Percentiles rank a stretch among this genome's conserved stretches.
phyloP scores from a whole-genome alignment of 2,888 invertebrate species.

The Stenodera caucasica region DNA sequence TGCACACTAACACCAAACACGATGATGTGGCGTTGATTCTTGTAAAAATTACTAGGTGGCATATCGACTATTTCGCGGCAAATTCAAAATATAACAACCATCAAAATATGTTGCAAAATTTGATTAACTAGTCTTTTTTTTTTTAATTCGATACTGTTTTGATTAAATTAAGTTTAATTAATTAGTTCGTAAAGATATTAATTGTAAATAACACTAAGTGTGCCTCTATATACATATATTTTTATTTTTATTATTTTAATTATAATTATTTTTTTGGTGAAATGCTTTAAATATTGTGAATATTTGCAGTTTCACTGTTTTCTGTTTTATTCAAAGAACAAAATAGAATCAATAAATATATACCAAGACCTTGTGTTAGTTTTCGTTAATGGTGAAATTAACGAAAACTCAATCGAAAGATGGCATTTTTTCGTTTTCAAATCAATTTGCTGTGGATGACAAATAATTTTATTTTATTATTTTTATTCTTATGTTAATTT shows the following conservation, averaged over 20 bases:
- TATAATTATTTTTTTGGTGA: constrained; percentile 43
- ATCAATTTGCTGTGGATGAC: constrained; percentile 29
- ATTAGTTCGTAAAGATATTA: constrained; percentile 20
- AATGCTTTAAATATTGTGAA: constrained; percentile 52
- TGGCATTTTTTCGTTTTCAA: constrained; percentile 23
- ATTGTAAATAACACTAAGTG: constrained; percentile 46
- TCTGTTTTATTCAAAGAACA: too few relatives aligned
- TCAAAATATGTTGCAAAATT: constrained; percentile 25
- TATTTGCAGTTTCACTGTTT: constrained; percentile 48
- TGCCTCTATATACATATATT: constrained; percentile 34
- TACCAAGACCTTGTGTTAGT: constrained; percentile 38
- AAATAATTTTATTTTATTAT: constrained; percentile 22
- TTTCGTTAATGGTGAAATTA: constrained; percentile 48
- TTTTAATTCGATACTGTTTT: constrained; percentile 25
- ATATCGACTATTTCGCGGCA: too few relatives aligned
- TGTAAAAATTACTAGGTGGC: too few relatives aligned
- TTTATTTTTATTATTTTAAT: constrained; percentile 21
- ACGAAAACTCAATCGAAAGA: constrained; percentile 37
- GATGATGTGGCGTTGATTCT: too few relatives aligned
- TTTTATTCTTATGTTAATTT: not conserved
- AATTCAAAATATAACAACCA: too few relatives aligned
- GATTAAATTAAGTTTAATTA: constrained; percentile 13
- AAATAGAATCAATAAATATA: not conserved
- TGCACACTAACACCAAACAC: too few relatives aligned
- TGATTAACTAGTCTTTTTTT: constrained; percentile 27